Base-by-base conservation (phyloP, 1,140 invertebrate species). In the Trachymyrmex septentrionalis region DNA sequence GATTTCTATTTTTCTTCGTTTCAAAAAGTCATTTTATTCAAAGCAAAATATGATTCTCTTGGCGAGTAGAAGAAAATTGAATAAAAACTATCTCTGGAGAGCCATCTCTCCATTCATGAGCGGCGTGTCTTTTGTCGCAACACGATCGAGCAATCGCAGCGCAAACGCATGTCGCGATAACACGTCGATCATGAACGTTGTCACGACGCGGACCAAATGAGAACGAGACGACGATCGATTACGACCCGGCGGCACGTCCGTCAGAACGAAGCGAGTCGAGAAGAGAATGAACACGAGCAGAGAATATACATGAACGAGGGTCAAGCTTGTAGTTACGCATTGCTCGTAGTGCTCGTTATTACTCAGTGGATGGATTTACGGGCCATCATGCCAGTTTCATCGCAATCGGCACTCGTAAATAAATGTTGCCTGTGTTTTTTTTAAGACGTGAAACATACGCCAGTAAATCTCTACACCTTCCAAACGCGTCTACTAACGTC, bases 351-450 rank as follows among this genome's bases (percentile, higher is more conserved):
- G 6, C 30, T 34, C 30, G 2, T 34, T 34, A 89, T 90, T 87
- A 89, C 77, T 69, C 86, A 77, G 61, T 69, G 73, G 87, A 89
- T 76, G 44, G 88, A 90, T 90, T 90, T 90, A 90, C 77, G 88
- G 86, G 85, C 87, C 63, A 86, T 72, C 71, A 24, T 19, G 77
- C 16, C 21, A 61, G 75, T 75, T 89, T 87, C 78, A 85, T 89
- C 88, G 85, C 88, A 76, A 89, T 87, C 88, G 73, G 57, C 77
- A 50, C 53, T 50, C 73, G 88, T 87, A 87, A 90, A 90, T 87
- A 89, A 69, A 85, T 27, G 19, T 44, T 21, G 27, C 38, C 19
- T 0, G 16, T 16, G 48, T 50, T 61, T 30, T 50, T 27, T 61
- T 50, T 50, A 50, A 61, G 53, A 82, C 38, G 38, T 27, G 30